A percentile compares a stretch with the other conserved stretches of the same genome.
Conservation (phyloP, 2,113 vertebrate species). For the Scolopax mira region DNA sequence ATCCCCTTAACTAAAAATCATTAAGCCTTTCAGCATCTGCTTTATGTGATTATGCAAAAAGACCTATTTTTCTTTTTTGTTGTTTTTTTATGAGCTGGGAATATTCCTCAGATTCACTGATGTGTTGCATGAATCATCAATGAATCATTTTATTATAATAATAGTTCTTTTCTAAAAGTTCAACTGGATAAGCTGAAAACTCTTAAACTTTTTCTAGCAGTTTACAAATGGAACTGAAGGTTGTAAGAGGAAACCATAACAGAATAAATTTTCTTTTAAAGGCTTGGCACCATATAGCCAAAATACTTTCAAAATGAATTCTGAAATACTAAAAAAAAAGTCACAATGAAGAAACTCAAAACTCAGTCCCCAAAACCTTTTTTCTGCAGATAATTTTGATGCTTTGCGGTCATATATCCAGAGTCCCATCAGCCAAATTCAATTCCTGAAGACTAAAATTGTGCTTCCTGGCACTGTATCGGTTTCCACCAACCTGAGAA, state of each 20-base stretch:
- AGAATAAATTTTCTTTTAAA: conserved; percentile 28
- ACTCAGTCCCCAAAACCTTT: background rate
- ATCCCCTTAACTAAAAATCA: background rate
- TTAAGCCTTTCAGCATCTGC: background rate
- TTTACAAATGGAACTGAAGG: background rate
- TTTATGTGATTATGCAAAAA: background rate
- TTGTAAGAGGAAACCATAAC: background rate
- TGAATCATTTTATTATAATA: conserved; percentile 25
- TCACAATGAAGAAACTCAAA: background rate
- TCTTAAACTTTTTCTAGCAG: background rate
- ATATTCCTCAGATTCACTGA: background rate
- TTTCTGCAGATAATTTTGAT: background rate
- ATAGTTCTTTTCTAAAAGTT: background rate
- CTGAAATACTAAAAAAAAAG: background rate
- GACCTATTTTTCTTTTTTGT: background rate
- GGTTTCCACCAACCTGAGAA: too few species aligned
- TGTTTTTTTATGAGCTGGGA: background rate
- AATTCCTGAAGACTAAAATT: too few species aligned
- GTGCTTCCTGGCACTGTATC: too few species aligned
- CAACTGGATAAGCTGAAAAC: background rate
- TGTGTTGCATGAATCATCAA: conserved; percentile 20
- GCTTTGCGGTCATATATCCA: background rate
- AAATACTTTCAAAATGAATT: background rate
- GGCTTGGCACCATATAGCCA: background rate
- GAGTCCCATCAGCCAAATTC: too few species aligned